These are phyloP conservation scores for Nephila pilipes DNA, from an alignment of 1,140 invertebrate genomes.

Conservation along the genomic window DNA sequence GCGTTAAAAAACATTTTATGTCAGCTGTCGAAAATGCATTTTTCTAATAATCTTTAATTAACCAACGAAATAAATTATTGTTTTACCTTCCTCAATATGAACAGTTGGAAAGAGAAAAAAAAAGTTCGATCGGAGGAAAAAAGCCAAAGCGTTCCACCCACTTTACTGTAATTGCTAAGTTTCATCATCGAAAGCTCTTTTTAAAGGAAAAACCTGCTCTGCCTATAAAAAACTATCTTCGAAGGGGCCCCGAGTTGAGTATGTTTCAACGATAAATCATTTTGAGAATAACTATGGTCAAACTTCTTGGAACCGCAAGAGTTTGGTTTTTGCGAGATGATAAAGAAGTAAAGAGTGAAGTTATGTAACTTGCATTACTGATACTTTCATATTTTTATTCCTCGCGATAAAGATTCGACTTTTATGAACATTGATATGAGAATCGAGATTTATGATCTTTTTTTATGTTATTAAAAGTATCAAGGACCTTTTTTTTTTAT, in stretches of 20 bases:
- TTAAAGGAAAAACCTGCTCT: conserved; percentile 24
- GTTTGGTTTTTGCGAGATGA: conserved; percentile 23
- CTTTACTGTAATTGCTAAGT: conserved; percentile 62
- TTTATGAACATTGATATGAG: conserved; percentile 67
- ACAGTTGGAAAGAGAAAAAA: background rate
- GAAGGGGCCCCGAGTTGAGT: background rate
- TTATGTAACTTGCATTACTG: conserved; percentile 17
- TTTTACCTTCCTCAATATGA: conserved; percentile 15
- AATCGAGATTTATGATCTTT: conserved; percentile 52
- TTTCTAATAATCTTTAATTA: conserved; percentile 73
- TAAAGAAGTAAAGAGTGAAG: conserved; percentile 11
- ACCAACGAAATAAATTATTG: conserved; percentile 67
- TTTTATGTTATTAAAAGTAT: conserved; percentile 56
- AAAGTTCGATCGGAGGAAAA: conserved; percentile 6
- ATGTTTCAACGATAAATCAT: conserved; percentile 58
- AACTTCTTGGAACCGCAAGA: conserved; percentile 18
- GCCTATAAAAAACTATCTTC: conserved; percentile 55
- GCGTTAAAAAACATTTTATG: conserved; percentile 57
- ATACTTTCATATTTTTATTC: conserved; percentile 24
- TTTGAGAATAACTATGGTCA: conserved; percentile 49
- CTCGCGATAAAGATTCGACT: conserved; percentile 49
- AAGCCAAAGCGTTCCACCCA: conserved; percentile 11
- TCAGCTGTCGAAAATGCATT: conserved; percentile 65
- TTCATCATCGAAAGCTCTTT: conserved; percentile 62
- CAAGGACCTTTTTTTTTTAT: background rate